Conservation (phyloP, 2,113 vertebrate genomes). For the Trachemys scripta region DNA sequence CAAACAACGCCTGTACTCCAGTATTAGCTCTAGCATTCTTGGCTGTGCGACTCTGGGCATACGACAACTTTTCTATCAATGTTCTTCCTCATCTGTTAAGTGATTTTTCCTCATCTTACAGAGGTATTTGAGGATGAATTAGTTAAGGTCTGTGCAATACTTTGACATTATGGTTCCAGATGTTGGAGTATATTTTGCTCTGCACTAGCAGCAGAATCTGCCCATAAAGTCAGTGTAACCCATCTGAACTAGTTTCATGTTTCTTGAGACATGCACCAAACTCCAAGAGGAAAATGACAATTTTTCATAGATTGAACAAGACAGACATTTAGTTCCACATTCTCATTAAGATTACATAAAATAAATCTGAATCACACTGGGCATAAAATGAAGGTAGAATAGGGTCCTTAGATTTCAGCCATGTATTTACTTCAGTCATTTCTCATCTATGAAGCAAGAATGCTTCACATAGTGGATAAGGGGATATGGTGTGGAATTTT, state of each 20-base stretch:
- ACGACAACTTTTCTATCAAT: not conserved
- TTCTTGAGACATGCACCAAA: not conserved
- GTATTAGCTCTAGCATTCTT: not conserved
- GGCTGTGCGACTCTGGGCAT: not conserved
- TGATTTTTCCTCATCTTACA: not conserved
- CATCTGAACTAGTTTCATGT: slow-evolving; percentile 20
- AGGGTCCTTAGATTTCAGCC: not conserved
- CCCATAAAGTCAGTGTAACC: not conserved
- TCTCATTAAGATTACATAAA: not conserved
- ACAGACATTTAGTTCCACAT: not conserved
- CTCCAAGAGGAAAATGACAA: not conserved
- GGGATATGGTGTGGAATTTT: not conserved
- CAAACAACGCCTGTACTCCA: not conserved
- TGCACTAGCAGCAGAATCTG: not conserved
- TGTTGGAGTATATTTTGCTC: not conserved
- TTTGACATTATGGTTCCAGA: not conserved
- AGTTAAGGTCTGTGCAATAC: not conserved
- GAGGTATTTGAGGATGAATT: not conserved
- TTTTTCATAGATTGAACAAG: not conserved
- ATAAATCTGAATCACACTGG: not conserved
- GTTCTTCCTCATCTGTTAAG: not conserved
- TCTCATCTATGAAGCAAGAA: not conserved
- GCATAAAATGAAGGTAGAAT: not conserved
- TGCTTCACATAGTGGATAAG: not conserved
- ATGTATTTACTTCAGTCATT: not conserved